Evolutionary conservation across 1,140 invertebrate genomes (phyloP).

Genomic region (Nymphalis io): DNA sequence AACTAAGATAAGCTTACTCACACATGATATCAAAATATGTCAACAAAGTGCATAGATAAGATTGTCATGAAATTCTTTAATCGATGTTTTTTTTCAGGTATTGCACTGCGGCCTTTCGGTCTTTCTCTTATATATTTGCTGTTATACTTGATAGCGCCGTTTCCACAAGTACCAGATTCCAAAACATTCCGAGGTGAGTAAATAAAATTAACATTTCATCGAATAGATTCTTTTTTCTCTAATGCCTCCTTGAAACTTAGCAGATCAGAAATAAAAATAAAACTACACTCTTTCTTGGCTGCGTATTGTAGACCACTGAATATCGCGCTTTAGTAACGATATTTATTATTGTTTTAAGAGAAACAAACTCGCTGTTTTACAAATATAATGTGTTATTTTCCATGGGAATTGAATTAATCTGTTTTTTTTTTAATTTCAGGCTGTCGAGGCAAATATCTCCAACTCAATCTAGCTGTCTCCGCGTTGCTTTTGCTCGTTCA

Average conservation of each 20-base stretch:
- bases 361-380: too few species aligned
- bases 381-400: too few species aligned
- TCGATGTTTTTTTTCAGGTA: constrained; percentile 84
- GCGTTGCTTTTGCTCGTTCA: constrained; percentile 57
- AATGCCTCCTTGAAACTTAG: not conserved
- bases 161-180: constrained; percentile 87
- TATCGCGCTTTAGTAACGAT: not conserved
- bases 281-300: not conserved
- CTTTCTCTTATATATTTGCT: constrained; percentile 92
- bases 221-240: not conserved
- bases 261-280: not conserved
- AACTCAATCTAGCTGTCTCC: constrained; percentile 59
- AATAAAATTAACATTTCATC: not conserved
- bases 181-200: constrained; percentile 85
- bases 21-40: constrained; percentile 5
- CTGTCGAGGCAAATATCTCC: constrained; percentile 59
- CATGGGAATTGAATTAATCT: too few species aligned
- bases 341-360: too few species aligned
- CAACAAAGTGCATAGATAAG: constrained; percentile 20
- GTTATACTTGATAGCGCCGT: constrained; percentile 89
- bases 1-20: not conserved
- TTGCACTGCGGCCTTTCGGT: constrained; percentile 90
- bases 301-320: not conserved
- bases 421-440: constrained; percentile 47
- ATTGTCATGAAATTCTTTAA: constrained; percentile 2